Base-by-base conservation (phyloP, 2,797 vertebrate species). In the Intellagama lesueurii region DNA sequence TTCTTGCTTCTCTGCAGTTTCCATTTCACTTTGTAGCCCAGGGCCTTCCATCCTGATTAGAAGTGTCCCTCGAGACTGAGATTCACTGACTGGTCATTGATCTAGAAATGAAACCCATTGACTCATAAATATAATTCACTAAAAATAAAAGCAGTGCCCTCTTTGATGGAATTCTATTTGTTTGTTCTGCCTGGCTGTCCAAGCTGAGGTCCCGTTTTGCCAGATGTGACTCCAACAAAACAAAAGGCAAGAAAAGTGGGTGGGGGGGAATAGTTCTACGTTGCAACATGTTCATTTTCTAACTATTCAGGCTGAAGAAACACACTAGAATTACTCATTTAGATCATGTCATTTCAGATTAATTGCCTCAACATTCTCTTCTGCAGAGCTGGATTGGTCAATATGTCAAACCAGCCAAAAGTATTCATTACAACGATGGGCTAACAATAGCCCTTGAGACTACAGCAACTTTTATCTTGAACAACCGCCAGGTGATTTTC, bases 61-160 rank as follows among this genome's bases (percentile, higher is more conserved):
- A 92, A 95, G 93, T 88, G 88, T 93, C 94, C 89, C 92, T 22
- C 72, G 91, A 93, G 94, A 66, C 75, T 69, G 69, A 88, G 91
- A 91, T 91, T 82, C 78, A 85, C 40, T 90, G 94, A 93, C 90
- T 93, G 93, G 92, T 92, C 91, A 88, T 85, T 86, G 91, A 92
- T 90, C 56, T 77, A 83, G 88, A 2, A 92, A 44, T 75, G 92
- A 89, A 86, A 92, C 85, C 81, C 2, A 0, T 26, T 0, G 0
- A 88, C 80, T 76, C 90, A 92, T 89, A n/a, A 81, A 88, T 84
- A 69, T 1, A 76, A 91, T 85, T 0, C 7, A 5, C 35, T 81
- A 30, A 76, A 81, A 89, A 32, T 88, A 90, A 92, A 92, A 60
- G 75, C 81, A 89, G 87, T 52, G 76, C 0, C 0, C 60, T 77